A percentile compares a stretch with the other conserved stretches of the same genome.
Conservation (phyloP, 2,888 invertebrate genomes). For the Exocentrus adspersus region DNA sequence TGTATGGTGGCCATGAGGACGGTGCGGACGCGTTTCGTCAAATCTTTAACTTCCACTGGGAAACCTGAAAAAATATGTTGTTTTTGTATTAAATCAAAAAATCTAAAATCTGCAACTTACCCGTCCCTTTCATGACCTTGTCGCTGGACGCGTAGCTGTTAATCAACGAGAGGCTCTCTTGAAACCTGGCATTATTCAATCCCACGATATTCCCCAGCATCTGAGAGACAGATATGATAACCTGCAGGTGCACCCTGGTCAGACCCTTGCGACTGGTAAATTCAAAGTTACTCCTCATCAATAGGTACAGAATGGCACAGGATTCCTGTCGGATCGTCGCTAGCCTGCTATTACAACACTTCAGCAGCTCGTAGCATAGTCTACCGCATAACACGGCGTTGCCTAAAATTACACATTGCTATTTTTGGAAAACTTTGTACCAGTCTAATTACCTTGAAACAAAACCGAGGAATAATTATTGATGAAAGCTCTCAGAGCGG, state of each 20-base stretch:
- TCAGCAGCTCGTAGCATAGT: constrained; percentile 81
- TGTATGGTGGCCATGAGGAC: constrained; percentile 95
- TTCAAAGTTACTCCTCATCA: constrained; percentile 95
- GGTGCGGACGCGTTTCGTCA: constrained; percentile 91
- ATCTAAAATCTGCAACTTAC: constrained; percentile 58
- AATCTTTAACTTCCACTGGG: constrained; percentile 90
- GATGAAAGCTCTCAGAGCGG: constrained; percentile 89
- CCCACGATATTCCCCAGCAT: constrained; percentile 91
- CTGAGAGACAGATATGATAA: constrained; percentile 95
- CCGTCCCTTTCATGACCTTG: constrained; percentile 93
- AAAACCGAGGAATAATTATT: constrained; percentile 87
- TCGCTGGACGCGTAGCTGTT: constrained; percentile 94
- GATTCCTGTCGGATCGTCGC: constrained; percentile 88
- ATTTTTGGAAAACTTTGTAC: neutral
- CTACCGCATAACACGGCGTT: constrained; percentile 83
- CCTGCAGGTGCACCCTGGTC: constrained; percentile 91
- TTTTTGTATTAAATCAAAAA: too few species aligned
- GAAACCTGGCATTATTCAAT: constrained; percentile 92
- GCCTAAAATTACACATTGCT: constrained; percentile 63
- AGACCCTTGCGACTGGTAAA: constrained; percentile 84
- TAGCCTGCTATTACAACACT: constrained; percentile 87
- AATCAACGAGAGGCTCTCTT: constrained; percentile 91
- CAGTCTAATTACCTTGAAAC: constrained; percentile 85
- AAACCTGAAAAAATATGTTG: constrained; percentile 70
- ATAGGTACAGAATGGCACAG: constrained; percentile 88